Conservation (phyloP, 2,113 vertebrate species). For the Chitala chitala region DNA sequence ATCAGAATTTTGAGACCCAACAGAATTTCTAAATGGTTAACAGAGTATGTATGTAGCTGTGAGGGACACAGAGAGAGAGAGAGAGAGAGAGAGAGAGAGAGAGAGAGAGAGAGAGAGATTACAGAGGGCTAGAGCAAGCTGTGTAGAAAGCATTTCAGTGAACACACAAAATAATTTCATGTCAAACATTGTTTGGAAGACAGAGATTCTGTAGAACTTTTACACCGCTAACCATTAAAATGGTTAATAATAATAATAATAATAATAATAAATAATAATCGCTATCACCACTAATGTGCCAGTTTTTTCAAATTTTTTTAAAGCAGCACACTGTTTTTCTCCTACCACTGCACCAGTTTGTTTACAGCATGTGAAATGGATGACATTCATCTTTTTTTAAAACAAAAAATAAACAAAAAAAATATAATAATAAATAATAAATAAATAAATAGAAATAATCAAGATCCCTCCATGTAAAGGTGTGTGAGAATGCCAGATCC, state of each 20-base stretch:
- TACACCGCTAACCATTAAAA: constrained; percentile 56
- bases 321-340: constrained; percentile 8
- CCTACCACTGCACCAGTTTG: neutral
- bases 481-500: neutral
- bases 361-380: neutral
- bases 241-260: constrained; percentile 56
- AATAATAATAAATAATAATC: too few species aligned
- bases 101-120: constrained; percentile 16
- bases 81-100: constrained; percentile 21
- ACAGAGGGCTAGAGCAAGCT: constrained; percentile 46
- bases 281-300: constrained; percentile 11
- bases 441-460: constrained; percentile 11
- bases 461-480: constrained; percentile 6
- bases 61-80: constrained; percentile 11
- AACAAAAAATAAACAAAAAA: too few species aligned
- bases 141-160: constrained; percentile 60
- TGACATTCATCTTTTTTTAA: constrained; percentile 16
- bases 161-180: constrained; percentile 55
- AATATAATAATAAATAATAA: too few species aligned
- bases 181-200: constrained; percentile 70
- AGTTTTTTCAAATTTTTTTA: neutral
- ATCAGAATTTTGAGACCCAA: too few species aligned
- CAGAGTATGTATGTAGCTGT: neutral
- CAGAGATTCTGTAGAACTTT: constrained; percentile 73
- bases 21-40: neutral